Conservation (phyloP, 2,797 vertebrate species). For the Mormyrus hasselquistii region DNA sequence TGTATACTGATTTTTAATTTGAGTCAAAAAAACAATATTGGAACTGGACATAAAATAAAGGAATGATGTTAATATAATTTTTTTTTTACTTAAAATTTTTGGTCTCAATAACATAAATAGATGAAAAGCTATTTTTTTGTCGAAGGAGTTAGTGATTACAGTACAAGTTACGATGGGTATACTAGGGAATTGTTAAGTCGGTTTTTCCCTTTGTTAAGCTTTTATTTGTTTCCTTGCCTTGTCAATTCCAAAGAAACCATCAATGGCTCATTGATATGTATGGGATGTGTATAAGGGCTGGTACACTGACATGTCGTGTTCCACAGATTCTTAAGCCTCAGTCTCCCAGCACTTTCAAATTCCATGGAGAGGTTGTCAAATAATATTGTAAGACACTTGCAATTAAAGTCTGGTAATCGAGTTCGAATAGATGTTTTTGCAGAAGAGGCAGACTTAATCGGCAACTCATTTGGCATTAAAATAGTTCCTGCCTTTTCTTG, state of each 20-base stretch:
- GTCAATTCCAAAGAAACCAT: not conserved
- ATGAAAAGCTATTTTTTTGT: not conserved
- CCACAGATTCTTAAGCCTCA: not conserved
- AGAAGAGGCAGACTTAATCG: constrained; percentile 14
- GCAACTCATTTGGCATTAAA: constrained; percentile 7
- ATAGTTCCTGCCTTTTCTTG: constrained; percentile 1
- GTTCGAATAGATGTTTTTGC: constrained; percentile 16
- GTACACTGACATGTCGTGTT: not conserved
- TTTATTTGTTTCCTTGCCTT: not conserved
- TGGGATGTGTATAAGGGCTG: not conserved
- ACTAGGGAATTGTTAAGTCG: not conserved
- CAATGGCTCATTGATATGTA: not conserved
- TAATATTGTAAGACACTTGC: constrained; percentile 15
- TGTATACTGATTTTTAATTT: not conserved
- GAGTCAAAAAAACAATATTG: not conserved
- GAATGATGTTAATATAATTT: not conserved
- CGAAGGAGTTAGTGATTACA: not conserved
- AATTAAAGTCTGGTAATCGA: constrained; percentile 8
- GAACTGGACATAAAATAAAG: not conserved
- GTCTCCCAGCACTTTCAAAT: not conserved
- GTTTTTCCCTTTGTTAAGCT: not conserved
- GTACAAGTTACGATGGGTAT: not conserved
- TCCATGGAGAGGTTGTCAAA: not conserved
- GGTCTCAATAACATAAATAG: not conserved
- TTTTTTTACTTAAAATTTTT: not conserved